These are phyloP conservation scores for Lypha dubia DNA, from an alignment of 2,888 invertebrate species.

Conservation along the genomic window DNA sequence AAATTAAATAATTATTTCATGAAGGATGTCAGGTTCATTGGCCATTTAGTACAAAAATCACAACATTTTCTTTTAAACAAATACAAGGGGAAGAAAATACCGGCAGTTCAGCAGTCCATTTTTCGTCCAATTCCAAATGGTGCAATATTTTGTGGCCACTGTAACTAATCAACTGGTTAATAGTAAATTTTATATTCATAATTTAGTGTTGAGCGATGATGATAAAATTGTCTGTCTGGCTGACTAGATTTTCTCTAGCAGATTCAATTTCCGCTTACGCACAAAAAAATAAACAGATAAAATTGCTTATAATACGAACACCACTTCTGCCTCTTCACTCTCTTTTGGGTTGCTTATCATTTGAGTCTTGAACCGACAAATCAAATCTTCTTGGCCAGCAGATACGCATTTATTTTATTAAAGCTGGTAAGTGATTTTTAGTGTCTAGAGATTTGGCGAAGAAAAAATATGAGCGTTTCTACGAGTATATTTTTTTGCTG, in stretches of 20 bases:
- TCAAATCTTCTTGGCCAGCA: conserved; percentile 29
- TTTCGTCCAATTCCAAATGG: conserved; percentile 7
- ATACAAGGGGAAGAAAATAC: conserved; percentile 16
- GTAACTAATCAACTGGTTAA: conserved; percentile 52
- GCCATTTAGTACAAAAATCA: conserved; percentile 48
- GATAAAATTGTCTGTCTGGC: conserved; percentile 65
- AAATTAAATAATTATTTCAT: conserved; percentile 6
- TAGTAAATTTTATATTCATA: conserved; percentile 68
- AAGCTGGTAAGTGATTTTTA: conserved; percentile 51
- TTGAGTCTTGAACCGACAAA: conserved; percentile 24
- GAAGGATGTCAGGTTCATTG: conserved; percentile 62
- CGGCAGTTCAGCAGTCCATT: conserved; percentile 41
- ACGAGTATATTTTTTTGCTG: not conserved
- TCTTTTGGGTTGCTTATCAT: conserved; percentile 18
- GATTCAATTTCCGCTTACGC: conserved; percentile 72
- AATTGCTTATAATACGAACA: conserved; percentile 30
- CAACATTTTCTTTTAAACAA: conserved; percentile 12
- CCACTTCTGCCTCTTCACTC: not conserved
- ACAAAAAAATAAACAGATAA: conserved; percentile 31
- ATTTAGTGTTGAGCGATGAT: conserved; percentile 52
- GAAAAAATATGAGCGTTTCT: not conserved
- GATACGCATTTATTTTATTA: conserved; percentile 57
- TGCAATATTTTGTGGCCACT: conserved; percentile 36
- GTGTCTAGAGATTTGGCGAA: conserved; percentile 44
- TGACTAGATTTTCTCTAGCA: conserved; percentile 55